Evolutionary conservation across 2,113 vertebrate species (phyloP).

Genomic region (Pandion haliaetus): DNA sequence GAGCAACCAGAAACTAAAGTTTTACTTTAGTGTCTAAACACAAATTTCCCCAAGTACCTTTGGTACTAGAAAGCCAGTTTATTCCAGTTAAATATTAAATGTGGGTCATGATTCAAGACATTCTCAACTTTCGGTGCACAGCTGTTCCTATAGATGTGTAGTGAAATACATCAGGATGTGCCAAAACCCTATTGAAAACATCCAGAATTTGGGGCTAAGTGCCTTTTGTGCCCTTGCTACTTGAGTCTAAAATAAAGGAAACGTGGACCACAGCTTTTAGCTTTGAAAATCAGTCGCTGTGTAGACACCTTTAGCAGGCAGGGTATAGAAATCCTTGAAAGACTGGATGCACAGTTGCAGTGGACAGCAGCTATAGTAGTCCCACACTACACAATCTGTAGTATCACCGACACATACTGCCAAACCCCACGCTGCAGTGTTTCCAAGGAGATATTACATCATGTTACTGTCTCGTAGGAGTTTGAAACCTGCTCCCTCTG

Average conservation of each 20-base stretch:
- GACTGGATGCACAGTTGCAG: not conserved
- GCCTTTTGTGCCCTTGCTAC: not conserved
- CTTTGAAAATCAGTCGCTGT: accelerated
- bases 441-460: conserved; percentile 65
- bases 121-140: not conserved
- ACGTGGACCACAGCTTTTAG: not conserved
- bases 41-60: not conserved
- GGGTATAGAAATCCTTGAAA: not conserved
- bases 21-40: not conserved
- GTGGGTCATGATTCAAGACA: not conserved
- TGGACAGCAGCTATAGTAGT: not conserved
- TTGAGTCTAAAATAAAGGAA: not conserved
- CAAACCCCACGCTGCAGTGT: not conserved
- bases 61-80: not conserved
- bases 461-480: not conserved
- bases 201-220: not conserved
- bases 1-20: not conserved
- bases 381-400: not conserved
- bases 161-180: not conserved
- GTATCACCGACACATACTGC: not conserved
- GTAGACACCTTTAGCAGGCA: not conserved
- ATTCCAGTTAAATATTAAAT: not conserved
- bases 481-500: conserved; percentile 29
- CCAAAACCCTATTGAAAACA: not conserved
- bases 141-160: not conserved